These are phyloP conservation scores for Corbicula japonica DNA, from an alignment of 2,888 invertebrate species.

Conservation along the genomic window DNA sequence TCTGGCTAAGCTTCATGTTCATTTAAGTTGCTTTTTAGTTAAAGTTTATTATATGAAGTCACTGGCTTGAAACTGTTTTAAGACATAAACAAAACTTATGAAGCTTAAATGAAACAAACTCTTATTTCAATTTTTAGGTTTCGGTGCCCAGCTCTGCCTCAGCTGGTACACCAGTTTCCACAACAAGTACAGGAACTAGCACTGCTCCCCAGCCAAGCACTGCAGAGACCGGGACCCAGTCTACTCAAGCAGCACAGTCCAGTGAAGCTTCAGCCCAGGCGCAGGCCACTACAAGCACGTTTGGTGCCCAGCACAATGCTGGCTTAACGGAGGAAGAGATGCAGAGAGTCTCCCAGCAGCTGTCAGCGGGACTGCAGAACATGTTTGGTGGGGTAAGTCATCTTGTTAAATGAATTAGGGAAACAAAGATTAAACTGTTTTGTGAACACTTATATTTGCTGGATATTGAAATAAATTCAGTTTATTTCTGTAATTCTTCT, in stretches of 20 bases:
- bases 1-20: no score
- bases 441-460: no score
- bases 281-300: slow-evolving; percentile 18
- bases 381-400: slow-evolving; percentile 43
- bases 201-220: slow-evolving; percentile 54
- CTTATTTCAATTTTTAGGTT: slow-evolving; percentile 2
- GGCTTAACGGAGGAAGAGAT: slow-evolving; percentile 42
- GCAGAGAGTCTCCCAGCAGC: slow-evolving; percentile 45
- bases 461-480: no score
- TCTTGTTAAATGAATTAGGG: no score
- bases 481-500: no score
- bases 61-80: slow-evolving; percentile 3
- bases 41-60: no score
- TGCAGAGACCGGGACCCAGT: slow-evolving; percentile 53
- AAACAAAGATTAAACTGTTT: no score
- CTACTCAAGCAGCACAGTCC: slow-evolving; percentile 23
- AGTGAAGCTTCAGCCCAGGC: slow-evolving; percentile 1
- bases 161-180: slow-evolving; percentile 37
- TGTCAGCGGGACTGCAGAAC: slow-evolving; percentile 57
- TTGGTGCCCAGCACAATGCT: slow-evolving; percentile 30
- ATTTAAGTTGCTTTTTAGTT: no score
- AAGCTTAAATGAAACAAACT: no score
- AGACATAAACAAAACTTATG: no score
- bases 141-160: slow-evolving; percentile 18
- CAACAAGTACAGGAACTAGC: slow-evolving; percentile 61